Evolutionary conservation across 2,888 invertebrate species (phyloP), one percentile per base, ranked within the genome.

Genomic region (Thereva nobilitata): DNA sequence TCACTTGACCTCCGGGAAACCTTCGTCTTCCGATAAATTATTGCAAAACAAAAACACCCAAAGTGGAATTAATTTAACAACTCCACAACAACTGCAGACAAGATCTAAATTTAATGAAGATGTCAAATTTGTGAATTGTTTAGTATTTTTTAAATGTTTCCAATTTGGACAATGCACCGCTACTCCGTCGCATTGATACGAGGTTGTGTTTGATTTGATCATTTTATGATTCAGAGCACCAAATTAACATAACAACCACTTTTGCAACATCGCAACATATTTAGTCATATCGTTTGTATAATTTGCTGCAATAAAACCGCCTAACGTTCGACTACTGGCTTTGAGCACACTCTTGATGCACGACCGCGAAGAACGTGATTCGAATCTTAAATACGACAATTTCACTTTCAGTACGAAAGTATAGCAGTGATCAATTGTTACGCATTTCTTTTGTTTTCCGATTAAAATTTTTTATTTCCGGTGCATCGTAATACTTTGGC

Each of bases 341-440:
- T 35, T 12, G 59, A 47, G 47, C 47, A n/a, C 9, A 9, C 59
- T 23, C 23, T 23, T 23, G 38, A 38, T 10, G 9, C 49, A 37
- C n/a, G 23, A n/a, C 38, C 59, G 56, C 59, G 59, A 47, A n/a
- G 23, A n/a, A 38, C 59, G 56, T 65, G 59, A 47, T 65, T 45
- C 41, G 54, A 53, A 55, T 63, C 53, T 42, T 61, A 66, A 55
- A 50, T 55, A 9, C 38, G 61, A 50, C 47, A 66, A 57, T 68
- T 68, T 68, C 68, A 68, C 68, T 68, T 68, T 68, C 68, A 45
- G 64, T 64, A 23, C 35, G 68, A 68, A 68, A 68, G 68, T 66
- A 40, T 7, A 40, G 23, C 23, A 23, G 23, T 23, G 23, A 23
- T 9, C 12, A 23, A 45, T 5, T 35, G 38, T 49, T 59, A 49